These are phyloP conservation scores for Eledona agricola DNA, from an alignment of 2,888 invertebrate genomes.

Conservation along the genomic window DNA sequence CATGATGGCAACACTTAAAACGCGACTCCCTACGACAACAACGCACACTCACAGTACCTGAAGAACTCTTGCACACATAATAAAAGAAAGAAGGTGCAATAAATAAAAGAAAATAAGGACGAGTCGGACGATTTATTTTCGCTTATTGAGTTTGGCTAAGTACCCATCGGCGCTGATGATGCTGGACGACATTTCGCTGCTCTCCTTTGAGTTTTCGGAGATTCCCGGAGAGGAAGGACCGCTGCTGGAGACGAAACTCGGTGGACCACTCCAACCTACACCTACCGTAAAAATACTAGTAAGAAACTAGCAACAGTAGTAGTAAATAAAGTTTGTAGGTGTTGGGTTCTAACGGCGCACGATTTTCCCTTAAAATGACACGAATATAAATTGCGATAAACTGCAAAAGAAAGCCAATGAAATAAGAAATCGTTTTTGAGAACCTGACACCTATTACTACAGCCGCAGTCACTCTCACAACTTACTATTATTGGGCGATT, in stretches of 20 bases:
- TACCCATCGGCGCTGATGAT: slow-evolving; percentile 72
- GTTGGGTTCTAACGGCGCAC: too few species aligned
- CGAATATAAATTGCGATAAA: too few species aligned
- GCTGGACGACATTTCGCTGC: slow-evolving; percentile 70
- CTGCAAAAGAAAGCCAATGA: too few species aligned
- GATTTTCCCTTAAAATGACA: too few species aligned
- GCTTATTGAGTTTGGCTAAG: slow-evolving; percentile 40
- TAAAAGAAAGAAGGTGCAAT: slow-evolving; percentile 19
- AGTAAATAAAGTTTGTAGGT: too few species aligned
- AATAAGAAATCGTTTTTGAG: too few species aligned
- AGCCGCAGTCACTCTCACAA: too few species aligned
- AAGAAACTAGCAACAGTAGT: background rate
- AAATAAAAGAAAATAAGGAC: slow-evolving; percentile 27
- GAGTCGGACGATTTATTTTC: slow-evolving; percentile 24
- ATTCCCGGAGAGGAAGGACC: slow-evolving; percentile 84
- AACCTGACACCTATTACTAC: background rate
- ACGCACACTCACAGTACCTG: slow-evolving; percentile 26
- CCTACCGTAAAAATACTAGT: slow-evolving; percentile 45
- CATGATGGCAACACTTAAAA: too few species aligned
- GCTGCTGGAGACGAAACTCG: slow-evolving; percentile 80
- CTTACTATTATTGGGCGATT: slow-evolving; percentile 66
- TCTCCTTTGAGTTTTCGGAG: slow-evolving; percentile 69
- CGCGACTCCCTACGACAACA: slow-evolving; percentile 6
- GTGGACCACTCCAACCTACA: slow-evolving; percentile 85
- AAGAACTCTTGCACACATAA: slow-evolving; percentile 21